phyloP scores from a whole-genome alignment of 2,113 vertebrate genomes.

The Tetrao urogallus region DNA sequence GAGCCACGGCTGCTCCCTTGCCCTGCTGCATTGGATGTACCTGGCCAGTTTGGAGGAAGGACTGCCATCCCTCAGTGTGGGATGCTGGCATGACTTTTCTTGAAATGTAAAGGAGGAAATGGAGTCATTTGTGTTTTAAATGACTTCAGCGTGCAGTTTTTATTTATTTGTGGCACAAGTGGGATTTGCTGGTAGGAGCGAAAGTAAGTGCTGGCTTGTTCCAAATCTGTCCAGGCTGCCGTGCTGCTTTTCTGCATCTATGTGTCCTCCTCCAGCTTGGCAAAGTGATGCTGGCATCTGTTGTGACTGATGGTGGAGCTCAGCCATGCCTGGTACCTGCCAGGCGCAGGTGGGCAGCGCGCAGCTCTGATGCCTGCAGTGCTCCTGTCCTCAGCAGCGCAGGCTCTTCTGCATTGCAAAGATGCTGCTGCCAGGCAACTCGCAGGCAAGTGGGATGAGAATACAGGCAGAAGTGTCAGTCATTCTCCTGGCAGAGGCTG shows the following conservation, averaged over 20 bases:
- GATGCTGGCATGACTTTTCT: neutral
- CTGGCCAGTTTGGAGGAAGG: neutral
- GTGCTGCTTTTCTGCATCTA: fast-evolving
- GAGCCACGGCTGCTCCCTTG: neutral
- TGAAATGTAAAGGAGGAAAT: neutral
- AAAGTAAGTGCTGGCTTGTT: neutral
- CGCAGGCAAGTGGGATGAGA: constrained; percentile 25
- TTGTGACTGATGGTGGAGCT: neutral
- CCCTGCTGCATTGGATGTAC: fast-evolving
- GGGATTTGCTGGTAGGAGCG: constrained; percentile 4
- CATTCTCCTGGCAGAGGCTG: neutral
- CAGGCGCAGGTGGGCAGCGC: constrained; percentile 15
- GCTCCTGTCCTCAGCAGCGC: neutral
- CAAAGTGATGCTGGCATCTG: neutral
- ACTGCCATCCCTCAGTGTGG: neutral
- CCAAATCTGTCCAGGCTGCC: fast-evolving
- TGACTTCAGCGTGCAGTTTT: neutral
- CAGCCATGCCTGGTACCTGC: neutral
- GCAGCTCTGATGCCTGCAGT: neutral
- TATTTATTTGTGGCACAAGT: constrained; percentile 22
- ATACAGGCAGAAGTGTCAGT: constrained; percentile 45
- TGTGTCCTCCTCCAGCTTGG: neutral
- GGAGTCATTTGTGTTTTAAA: constrained; percentile 28
- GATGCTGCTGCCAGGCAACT: constrained; percentile 63
- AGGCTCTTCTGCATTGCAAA: constrained; percentile 48